Evolutionary conservation across 2,113 vertebrate species (phyloP), one percentile per base, ranked within the genome.

Genomic region (Lanius collurio): DNA sequence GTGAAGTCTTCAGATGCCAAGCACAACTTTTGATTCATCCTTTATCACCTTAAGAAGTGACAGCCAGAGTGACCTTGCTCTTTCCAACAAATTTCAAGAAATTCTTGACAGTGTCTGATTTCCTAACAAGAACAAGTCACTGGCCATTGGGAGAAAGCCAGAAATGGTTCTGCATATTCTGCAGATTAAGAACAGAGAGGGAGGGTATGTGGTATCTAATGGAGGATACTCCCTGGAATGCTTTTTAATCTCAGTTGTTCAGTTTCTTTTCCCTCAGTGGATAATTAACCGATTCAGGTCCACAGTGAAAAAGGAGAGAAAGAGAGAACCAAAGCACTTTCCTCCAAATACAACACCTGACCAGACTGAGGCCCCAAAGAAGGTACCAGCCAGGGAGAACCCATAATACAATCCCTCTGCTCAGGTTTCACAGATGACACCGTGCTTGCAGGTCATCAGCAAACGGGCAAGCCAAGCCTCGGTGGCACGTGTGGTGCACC

Each of bases 401-500:
- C 30, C 16, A 53, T 11, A 1, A 0, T 5, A 8, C 10, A 24
- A 35, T 11, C 44, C 10, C 86, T 42, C 46, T 55, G 33, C 20
- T 50, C 56, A 80, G 47, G 15, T 6, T 27, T 37, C 22, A 15
- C 24, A 80, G 33, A 35, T 39, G 39, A 18, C 12, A 3, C 20
- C 19, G 11, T 26, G 28, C 26, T 4, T 26, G 14, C n/a, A 39
- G 17, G 26, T 20, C 30, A 13, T 8, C 47, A n/a, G 70, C 30
- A 52, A 21, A 9, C 0, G 15, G 9, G 56, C 60, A 74, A 44
- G n/a, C 31, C 3, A 2, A 65, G 14, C 15, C 56, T 56, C 1
- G 1, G 16, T 8, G 35, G 39, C 73, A 64, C 0, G 0, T 1
- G 15, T 5, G 35, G 16, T 6, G 12, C 9, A 46, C 12, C 42